Conservation (phyloP, 1,140 invertebrate species). For the Zaprionus kolodkinae region DNA sequence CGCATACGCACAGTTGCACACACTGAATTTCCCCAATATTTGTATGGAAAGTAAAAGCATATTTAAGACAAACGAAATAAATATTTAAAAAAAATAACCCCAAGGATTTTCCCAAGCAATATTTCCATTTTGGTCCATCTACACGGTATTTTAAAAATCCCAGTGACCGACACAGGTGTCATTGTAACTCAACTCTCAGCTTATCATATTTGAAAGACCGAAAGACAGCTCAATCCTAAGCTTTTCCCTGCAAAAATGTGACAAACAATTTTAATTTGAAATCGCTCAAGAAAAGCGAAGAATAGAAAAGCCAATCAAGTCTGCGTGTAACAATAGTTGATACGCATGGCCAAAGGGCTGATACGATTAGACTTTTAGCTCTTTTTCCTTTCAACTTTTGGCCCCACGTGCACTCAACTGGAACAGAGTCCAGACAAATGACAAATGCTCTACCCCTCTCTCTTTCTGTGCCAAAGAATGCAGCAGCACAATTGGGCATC, state of each 20-base stretch:
- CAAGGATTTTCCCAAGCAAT: not conserved
- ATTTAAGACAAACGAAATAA: not conserved
- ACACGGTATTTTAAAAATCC: conserved; percentile 28
- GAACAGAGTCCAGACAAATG: conserved; percentile 46
- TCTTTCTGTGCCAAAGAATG: conserved; percentile 57
- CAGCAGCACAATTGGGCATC: conserved; percentile 77
- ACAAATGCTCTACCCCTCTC: not conserved
- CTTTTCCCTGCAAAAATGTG: conserved; percentile 19
- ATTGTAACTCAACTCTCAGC: not conserved
- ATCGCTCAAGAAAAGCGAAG: conserved; percentile 20
- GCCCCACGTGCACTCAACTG: conserved; percentile 56
- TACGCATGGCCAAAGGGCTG: conserved; percentile 47
- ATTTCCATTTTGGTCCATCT: conserved; percentile 26
- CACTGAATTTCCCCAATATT: conserved; percentile 24
- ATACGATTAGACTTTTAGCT: conserved; percentile 58
- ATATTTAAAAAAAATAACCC: not conserved
- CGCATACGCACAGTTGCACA: conserved; percentile 61
- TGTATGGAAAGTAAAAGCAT: conserved; percentile 13
- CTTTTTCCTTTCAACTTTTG: conserved; percentile 55
- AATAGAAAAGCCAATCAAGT: conserved; percentile 61
- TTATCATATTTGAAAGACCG: conserved; percentile 33
- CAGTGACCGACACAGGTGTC: conserved; percentile 64
- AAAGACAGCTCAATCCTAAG: not conserved
- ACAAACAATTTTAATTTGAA: conserved; percentile 65
- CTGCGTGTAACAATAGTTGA: conserved; percentile 49